Evolutionary conservation across 2,113 vertebrate genomes (phyloP).

Genomic region (Centrocercus urophasianus): DNA sequence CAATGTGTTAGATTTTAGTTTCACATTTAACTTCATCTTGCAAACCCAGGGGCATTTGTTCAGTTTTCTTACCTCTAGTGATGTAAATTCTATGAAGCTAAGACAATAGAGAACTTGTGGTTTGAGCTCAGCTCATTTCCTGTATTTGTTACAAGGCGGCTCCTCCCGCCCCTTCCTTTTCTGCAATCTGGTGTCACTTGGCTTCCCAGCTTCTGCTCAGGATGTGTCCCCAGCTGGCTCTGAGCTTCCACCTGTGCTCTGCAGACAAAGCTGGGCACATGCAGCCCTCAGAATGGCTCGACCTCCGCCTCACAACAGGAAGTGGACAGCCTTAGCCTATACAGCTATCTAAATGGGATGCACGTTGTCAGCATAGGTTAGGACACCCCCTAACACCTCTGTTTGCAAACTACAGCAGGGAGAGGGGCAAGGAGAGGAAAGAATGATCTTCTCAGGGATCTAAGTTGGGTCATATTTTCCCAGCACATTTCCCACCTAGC

Average conservation of each 20-base stretch:
- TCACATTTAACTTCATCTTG: neutral
- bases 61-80: neutral
- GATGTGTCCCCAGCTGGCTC: fast-evolving
- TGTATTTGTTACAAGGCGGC: slow-evolving; percentile 16
- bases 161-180: slow-evolving; percentile 51
- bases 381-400: fast-evolving
- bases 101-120: slow-evolving; percentile 69
- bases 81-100: neutral
- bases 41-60: neutral
- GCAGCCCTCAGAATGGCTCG: fast-evolving
- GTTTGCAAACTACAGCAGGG: neutral
- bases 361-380: neutral
- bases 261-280: neutral
- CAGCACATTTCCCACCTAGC: neutral
- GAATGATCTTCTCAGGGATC: neutral
- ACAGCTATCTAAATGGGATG: fast-evolving
- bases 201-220: neutral
- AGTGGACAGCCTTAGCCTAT: fast-evolving
- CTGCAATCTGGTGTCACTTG: fast-evolving
- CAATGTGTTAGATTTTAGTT: neutral
- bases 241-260: neutral
- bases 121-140: slow-evolving; percentile 62
- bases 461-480: neutral
- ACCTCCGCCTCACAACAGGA: no score
- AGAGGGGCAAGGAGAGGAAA: neutral